phyloP scores from a whole-genome alignment of 2,797 vertebrate species.

The Alcedo quadribrachys region DNA sequence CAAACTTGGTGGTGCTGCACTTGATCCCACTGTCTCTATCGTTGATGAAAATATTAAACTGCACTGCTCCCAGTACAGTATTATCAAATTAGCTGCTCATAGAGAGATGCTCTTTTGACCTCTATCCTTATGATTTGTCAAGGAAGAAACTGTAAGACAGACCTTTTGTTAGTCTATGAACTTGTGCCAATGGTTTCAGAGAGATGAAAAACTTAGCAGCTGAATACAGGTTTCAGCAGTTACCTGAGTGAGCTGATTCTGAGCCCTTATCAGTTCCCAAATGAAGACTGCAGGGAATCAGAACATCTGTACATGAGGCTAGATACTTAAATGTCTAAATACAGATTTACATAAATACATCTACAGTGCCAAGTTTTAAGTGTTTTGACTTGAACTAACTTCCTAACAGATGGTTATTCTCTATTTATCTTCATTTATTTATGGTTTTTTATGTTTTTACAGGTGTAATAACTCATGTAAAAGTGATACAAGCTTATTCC shows the following conservation, averaged over 20 bases:
- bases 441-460: constrained; percentile 31
- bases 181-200: background rate
- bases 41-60: too few species aligned
- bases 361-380: constrained; percentile 49
- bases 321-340: constrained; percentile 24
- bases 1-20: too few species aligned
- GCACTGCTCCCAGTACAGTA: background rate
- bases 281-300: background rate
- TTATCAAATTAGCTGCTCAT: background rate
- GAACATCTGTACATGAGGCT: constrained; percentile 24
- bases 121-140: background rate
- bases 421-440: constrained; percentile 52
- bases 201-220: background rate
- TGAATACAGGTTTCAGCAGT: background rate
- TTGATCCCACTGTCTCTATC: too few species aligned
- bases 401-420: constrained; percentile 57
- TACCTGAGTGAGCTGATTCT: background rate
- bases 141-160: background rate
- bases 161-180: background rate
- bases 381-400: constrained; percentile 52
- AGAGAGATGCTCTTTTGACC: background rate
- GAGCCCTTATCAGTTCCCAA: background rate
- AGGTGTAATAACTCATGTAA: background rate
- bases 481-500: background rate
- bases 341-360: constrained; percentile 18